phyloP scores from a whole-genome alignment of 2,888 invertebrate species.

The Folsomia manolachei region DNA sequence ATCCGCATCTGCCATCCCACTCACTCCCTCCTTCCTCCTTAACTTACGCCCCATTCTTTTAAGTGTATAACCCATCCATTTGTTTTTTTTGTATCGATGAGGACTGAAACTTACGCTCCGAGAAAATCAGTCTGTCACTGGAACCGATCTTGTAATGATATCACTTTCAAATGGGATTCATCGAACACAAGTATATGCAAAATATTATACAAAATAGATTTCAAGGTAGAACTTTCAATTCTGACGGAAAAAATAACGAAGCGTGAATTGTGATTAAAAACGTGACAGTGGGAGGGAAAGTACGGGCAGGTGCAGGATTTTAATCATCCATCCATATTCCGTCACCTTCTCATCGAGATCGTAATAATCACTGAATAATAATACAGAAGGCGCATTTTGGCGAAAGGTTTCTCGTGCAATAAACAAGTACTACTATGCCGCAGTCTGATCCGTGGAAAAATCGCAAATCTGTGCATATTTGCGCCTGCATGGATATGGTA shows the following conservation, averaged over 20 bases:
- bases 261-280: background rate
- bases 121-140: background rate
- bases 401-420: background rate
- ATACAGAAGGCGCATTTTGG: background rate
- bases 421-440: conserved; percentile 17
- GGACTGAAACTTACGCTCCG: background rate
- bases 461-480: conserved; percentile 29
- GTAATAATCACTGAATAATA: too few relatives aligned
- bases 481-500: conserved; percentile 34
- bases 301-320: background rate
- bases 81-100: too few relatives aligned
- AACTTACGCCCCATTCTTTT: too few relatives aligned
- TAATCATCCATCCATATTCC: background rate
- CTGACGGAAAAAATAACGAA: too few relatives aligned
- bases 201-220: too few relatives aligned
- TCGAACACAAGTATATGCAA: too few relatives aligned
- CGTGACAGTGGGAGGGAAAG: background rate
- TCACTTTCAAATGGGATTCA: background rate
- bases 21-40: too few relatives aligned
- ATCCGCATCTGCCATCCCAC: too few relatives aligned
- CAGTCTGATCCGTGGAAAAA: conserved; percentile 38
- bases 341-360: too few relatives aligned
- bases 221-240: too few relatives aligned
- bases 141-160: background rate
- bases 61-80: too few relatives aligned